Conservation (phyloP, 2,888 invertebrate species). For the Pasiphila rectangulata region DNA sequence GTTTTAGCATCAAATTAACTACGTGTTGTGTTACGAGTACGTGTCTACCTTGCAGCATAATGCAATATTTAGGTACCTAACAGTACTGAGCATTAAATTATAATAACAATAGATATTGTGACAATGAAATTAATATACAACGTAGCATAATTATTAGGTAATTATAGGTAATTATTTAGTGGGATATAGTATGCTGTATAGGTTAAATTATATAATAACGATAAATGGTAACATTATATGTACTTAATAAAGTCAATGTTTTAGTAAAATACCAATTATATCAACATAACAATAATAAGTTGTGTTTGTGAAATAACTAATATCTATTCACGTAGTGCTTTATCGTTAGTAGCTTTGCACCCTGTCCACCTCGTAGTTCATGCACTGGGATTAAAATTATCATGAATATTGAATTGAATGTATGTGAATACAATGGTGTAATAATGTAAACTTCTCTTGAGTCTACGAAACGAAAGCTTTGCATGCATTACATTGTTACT, state of each 20-base stretch:
- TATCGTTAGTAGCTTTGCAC: conserved; percentile 57
- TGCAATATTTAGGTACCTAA: conserved; percentile 1
- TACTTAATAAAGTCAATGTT: not conserved
- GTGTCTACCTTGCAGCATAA: conserved; percentile 4
- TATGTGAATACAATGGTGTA: not conserved
- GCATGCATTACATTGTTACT: no score
- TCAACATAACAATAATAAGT: conserved; percentile 35
- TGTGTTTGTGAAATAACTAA: conserved; percentile 22
- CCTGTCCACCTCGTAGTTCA: conserved; percentile 44
- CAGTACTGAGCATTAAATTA: not conserved
- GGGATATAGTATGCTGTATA: not conserved
- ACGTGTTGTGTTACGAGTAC: conserved; percentile 3
- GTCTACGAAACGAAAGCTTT: not conserved
- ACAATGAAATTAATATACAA: conserved; percentile 9
- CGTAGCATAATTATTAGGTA: no score
- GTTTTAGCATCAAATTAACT: conserved; percentile 6
- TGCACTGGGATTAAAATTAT: conserved; percentile 2
- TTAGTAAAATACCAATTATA: conserved; percentile 18
- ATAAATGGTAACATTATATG: not conserved
- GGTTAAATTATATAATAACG: not conserved
- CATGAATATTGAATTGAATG: not conserved
- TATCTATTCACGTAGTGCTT: conserved; percentile 59
- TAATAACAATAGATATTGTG: conserved; percentile 7
- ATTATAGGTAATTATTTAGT: conserved; percentile 12
- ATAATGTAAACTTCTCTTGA: not conserved